These are phyloP conservation scores for Calephelis nemesis DNA, from an alignment of 1,140 invertebrate species.

Conservation along the genomic window DNA sequence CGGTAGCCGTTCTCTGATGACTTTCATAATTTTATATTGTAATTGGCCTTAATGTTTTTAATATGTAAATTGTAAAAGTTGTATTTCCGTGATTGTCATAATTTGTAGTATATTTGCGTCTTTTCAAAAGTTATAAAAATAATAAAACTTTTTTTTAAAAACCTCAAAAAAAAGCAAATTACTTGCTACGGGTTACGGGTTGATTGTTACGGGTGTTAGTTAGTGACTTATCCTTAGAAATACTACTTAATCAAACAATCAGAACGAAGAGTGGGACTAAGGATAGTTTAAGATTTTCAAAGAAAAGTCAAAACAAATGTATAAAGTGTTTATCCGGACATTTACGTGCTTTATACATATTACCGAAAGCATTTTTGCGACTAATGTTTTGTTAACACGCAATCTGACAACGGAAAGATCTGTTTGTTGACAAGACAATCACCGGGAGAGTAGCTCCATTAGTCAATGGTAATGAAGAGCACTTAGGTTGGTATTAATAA, in stretches of 20 bases:
- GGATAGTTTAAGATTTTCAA: too few species aligned
- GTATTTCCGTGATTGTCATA: neutral
- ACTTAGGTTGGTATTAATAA: constrained; percentile 10
- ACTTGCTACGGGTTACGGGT: too few species aligned
- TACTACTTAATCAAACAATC: too few species aligned
- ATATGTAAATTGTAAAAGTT: constrained; percentile 3
- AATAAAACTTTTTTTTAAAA: too few species aligned
- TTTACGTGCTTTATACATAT: neutral
- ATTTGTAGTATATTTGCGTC: too few species aligned
- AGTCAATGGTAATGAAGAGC: constrained; percentile 10
- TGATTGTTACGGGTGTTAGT: too few species aligned
- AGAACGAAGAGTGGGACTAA: too few species aligned
- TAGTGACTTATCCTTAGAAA: too few species aligned
- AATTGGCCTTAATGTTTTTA: neutral
- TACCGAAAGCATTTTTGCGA: neutral
- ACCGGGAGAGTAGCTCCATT: constrained; percentile 1
- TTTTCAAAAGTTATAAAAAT: too few species aligned
- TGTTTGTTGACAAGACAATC: constrained; percentile 6
- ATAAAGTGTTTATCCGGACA: too few species aligned
- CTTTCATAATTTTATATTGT: constrained; percentile 1
- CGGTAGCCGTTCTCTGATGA: neutral
- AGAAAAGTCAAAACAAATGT: too few species aligned
- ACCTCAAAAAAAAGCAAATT: too few species aligned
- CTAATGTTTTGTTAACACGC: constrained; percentile 11
- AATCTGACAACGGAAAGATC: neutral